phyloP scores from a whole-genome alignment of 2,797 vertebrate species.

The Cryptoprocta ferox region DNA sequence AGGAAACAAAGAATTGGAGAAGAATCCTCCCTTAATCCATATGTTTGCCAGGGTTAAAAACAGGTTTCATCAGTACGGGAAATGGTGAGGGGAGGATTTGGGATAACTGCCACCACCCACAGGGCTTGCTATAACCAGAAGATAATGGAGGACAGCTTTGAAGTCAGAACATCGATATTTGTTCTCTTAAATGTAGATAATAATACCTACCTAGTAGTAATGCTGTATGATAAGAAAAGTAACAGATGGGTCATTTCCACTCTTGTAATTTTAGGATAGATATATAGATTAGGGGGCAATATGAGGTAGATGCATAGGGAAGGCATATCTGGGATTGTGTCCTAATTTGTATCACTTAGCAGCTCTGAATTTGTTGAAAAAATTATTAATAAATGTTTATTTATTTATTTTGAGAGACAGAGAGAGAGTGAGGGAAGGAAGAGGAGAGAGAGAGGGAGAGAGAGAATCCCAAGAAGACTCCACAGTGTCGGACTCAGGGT shows the following conservation, averaged over 20 bases:
- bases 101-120: too few species aligned
- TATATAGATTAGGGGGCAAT: not conserved
- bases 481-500: too few species aligned
- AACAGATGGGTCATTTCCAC: not conserved
- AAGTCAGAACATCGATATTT: slow-evolving; percentile 24
- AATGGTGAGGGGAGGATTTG: not conserved
- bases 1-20: not conserved
- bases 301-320: not conserved
- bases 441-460: too few species aligned
- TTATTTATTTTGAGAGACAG: too few species aligned
- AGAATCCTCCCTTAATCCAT: not conserved
- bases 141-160: not conserved
- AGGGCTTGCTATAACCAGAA: not conserved
- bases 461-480: too few species aligned
- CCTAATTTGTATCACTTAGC: not conserved
- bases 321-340: not conserved
- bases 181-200: not conserved
- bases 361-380: not conserved
- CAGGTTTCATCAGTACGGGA: not conserved
- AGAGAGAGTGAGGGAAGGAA: too few species aligned
- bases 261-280: not conserved
- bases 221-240: not conserved
- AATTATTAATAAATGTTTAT: too few species aligned
- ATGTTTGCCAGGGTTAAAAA: not conserved
- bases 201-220: not conserved